Evolutionary conservation across 2,888 invertebrate species (phyloP), one percentile per base, ranked within the genome.

Genomic region (Lucinisca nassula): DNA sequence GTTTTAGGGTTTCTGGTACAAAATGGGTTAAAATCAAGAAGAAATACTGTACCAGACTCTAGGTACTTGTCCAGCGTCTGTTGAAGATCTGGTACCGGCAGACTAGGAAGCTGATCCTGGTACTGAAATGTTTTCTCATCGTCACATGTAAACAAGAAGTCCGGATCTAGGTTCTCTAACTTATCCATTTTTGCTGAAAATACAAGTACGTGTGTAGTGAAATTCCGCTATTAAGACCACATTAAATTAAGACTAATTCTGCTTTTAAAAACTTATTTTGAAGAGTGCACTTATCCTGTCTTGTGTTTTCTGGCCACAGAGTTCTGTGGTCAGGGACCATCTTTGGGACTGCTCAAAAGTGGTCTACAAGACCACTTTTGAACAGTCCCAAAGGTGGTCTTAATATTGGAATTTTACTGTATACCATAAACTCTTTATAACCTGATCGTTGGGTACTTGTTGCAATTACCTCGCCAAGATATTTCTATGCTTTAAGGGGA

Each of bases 21-120:
- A n/a, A n/a, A n/a, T n/a, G n/a, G n/a, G n/a, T n/a, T n/a, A n/a
- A n/a, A n/a, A n/a, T n/a, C n/a, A n/a, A n/a, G n/a, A n/a, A n/a
- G n/a, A n/a, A n/a, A n/a, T n/a, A n/a, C n/a, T n/a, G n/a, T 81
- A 94, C 97, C 96, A 74, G 97, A 97, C 72, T 97, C 96, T 73
- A 97, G 96, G 92, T 97, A 97, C 85, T 97, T 97, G 24, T 96
- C 93, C 80, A 97, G 93, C 0, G 97, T 97, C 21, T 97, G 96
- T 2, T 95, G 94, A 14, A 97, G 94, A 8, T 96, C 93, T 27
- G 97, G 97, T 32, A 97, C 94, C 10, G 97, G 97, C 21, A 97
- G 94, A 10, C 96, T 94, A 3, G 97, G 97, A 27, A 97, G 94
- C 8, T 93, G 92, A 61, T 97, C 96, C 91, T 97, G 97, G 91